Base-by-base conservation (phyloP, 2,888 invertebrate species). In the Serrognathus titanus region DNA sequence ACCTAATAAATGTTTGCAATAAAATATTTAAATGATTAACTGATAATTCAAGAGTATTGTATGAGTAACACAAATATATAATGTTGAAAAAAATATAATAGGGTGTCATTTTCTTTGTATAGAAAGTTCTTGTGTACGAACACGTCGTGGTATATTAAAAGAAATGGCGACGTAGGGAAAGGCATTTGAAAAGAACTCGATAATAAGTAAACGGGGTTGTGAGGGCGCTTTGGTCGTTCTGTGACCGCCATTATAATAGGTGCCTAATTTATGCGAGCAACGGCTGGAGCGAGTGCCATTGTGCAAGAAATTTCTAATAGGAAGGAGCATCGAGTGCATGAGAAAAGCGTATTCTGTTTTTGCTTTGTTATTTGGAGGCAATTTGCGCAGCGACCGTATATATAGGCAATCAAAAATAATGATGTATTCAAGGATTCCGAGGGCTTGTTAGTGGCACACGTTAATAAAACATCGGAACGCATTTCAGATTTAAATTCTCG, bases 351-450 rank as follows among this genome's bases (percentile, higher is more conserved):
- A 48, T 31, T 48, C 9, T 59, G 59, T 60, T 62, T 55, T 58
- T 57, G 57, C 55, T 55, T 62, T 62, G 62, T 62, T 62, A 57
- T 53, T 45, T 47, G 16, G 38, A 46, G 59, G 62, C 62, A 62
- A 62, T 62, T 62, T 62, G 57, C 53, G 62, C 48, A 39, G 46
- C 51, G 39, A 54, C 55, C 57, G 59, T 55, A 51, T 52, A 61
- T 45, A 43, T 35, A 52, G 57, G 60, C 62, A 62, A 62, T 62
- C 62, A 62, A 60, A 62, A 62, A 62, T 62, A 62, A 62, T 62
- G 62, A 62, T 62, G 62, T 62, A 60, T 60, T 62, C 62, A 58
- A 59, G 59, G 51, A 53, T 62, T 58, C 57, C 51, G 59, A 57
- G 59, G 57, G 59, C 61, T 61, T 61, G 61, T 61, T 61, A 61